A percentile compares a stretch with the other conserved stretches of the same genome.
phyloP scores from a whole-genome alignment of 2,888 invertebrate genomes.

The Pediacus dermestoides region DNA sequence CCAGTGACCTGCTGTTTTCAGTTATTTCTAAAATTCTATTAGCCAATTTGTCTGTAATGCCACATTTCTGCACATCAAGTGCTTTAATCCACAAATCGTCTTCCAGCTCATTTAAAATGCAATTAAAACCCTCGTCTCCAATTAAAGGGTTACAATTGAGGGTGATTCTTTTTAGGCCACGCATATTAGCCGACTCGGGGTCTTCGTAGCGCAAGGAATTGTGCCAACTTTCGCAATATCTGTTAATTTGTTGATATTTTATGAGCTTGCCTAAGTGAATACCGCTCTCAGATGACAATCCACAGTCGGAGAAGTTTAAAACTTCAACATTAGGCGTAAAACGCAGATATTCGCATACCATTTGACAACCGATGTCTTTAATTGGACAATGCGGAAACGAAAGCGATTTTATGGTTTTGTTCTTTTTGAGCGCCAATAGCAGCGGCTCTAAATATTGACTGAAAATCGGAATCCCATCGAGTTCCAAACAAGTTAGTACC shows the following conservation, averaged over 20 bases:
- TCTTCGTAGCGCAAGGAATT: constrained; percentile 73
- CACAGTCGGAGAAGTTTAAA: constrained; percentile 67
- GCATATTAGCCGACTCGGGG: constrained; percentile 69
- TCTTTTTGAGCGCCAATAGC: constrained; percentile 58
- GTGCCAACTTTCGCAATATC: constrained; percentile 79
- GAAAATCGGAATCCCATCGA: constrained; percentile 71
- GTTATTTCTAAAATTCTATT: constrained; percentile 58
- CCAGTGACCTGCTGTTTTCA: constrained; percentile 62
- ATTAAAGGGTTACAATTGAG: constrained; percentile 67
- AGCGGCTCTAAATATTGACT: constrained; percentile 57
- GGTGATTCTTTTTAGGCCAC: constrained; percentile 66
- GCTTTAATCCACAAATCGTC: constrained; percentile 82
- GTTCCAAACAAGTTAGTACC: constrained; percentile 58
- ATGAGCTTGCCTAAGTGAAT: constrained; percentile 63
- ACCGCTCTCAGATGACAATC: constrained; percentile 62
- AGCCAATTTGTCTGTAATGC: constrained; percentile 62
- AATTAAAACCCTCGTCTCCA: constrained; percentile 60
- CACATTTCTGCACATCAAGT: constrained; percentile 72
- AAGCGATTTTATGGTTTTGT: constrained; percentile 63
- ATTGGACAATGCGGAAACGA: constrained; percentile 66
- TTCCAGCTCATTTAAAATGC: constrained; percentile 64
- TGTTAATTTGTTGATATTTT: constrained; percentile 54
- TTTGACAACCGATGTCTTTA: constrained; percentile 68
- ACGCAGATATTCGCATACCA: constrained; percentile 65
- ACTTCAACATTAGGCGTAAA: constrained; percentile 64